Evolutionary conservation across 2,888 invertebrate genomes (phyloP).

Genomic region (Protodeltote pygarga): DNA sequence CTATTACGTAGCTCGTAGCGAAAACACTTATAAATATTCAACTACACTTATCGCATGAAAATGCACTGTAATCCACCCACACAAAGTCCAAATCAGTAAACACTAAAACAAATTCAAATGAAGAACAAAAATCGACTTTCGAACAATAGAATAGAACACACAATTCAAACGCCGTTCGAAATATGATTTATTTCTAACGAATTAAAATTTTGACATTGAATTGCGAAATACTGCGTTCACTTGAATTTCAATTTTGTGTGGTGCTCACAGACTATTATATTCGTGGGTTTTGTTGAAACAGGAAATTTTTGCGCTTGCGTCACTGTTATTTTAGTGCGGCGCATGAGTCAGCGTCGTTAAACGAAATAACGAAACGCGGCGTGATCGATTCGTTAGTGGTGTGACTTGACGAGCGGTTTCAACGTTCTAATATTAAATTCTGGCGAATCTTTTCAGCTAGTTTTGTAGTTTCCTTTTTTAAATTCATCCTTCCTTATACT

Average conservation of each 20-base stretch:
- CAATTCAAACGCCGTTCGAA: conserved; percentile 17
- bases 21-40: conserved; percentile 11
- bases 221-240: conserved; percentile 10
- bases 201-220: conserved; percentile 33
- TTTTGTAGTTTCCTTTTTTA: too few relatives aligned
- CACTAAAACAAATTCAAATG: conserved; percentile 1
- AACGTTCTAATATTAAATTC: too few relatives aligned
- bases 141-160: conserved; percentile 15
- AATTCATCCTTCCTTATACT: too few relatives aligned
- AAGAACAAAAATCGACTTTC: conserved; percentile 16
- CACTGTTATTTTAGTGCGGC: conserved; percentile 34
- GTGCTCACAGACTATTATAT: conserved; percentile 16
- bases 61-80: background rate
- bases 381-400: conserved; percentile 38
- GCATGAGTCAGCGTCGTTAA: conserved; percentile 51
- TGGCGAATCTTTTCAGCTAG: too few relatives aligned
- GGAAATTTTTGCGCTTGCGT: conserved; percentile 34
- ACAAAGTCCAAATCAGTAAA: background rate
- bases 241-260: conserved; percentile 22
- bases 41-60: conserved; percentile 11
- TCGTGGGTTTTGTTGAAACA: conserved; percentile 16
- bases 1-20: conserved; percentile 29
- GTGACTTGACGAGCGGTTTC: too few relatives aligned
- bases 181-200: conserved; percentile 25
- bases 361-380: conserved; percentile 49